phyloP scores from a whole-genome alignment of 2,888 invertebrate genomes.

The Pristionchus japonicus region DNA sequence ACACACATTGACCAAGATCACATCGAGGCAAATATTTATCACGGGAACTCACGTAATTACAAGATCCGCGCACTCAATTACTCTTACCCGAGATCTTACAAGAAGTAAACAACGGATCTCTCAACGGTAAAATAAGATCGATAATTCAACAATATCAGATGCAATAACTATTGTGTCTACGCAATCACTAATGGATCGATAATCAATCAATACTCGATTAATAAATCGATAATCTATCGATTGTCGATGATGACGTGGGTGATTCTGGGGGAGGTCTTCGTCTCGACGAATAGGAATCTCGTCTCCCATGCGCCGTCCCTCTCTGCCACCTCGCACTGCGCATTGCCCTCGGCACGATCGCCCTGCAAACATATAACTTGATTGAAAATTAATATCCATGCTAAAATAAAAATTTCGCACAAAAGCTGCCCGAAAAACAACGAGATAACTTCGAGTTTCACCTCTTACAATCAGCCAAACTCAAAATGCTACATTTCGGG shows the following conservation, averaged over 20 bases:
- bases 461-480: too few species aligned
- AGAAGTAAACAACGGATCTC: slow-evolving; percentile 7
- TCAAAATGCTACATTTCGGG: too few species aligned
- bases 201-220: background rate
- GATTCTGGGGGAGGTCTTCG: slow-evolving; percentile 59
- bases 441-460: too few species aligned
- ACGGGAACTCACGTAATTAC: background rate
- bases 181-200: background rate
- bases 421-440: too few species aligned
- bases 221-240: slow-evolving; percentile 50
- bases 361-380: slow-evolving; percentile 49
- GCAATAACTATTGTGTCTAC: background rate
- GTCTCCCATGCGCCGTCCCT: slow-evolving; percentile 66
- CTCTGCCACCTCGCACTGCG: slow-evolving; percentile 69
- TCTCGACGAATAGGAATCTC: slow-evolving; percentile 66
- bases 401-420: too few species aligned
- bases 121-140: background rate
- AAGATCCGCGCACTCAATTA: slow-evolving; percentile 21
- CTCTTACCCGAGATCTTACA: slow-evolving; percentile 37
- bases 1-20: background rate
- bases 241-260: slow-evolving; percentile 71
- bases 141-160: slow-evolving; percentile 19
- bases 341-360: slow-evolving; percentile 65
- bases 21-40: background rate
- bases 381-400: background rate